Conservation (phyloP, 2,888 invertebrate species). For the Epirrhoe alternata region DNA sequence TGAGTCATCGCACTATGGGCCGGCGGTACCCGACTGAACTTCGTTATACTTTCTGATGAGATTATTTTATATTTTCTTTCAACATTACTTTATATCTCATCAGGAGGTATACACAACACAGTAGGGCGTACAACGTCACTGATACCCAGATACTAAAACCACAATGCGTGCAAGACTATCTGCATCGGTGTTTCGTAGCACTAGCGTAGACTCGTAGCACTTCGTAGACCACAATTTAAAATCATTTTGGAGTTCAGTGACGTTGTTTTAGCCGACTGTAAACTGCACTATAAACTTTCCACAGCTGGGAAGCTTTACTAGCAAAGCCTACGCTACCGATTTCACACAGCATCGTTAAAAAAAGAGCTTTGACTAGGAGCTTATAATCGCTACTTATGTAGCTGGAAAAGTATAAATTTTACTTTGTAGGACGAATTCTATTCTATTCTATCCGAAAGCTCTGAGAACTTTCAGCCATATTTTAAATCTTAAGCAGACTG, state of each 20-base stretch:
- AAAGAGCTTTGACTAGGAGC: constrained; percentile 3
- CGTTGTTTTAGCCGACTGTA: constrained; percentile 33
- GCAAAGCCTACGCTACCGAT: constrained; percentile 12
- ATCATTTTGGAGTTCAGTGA: constrained; percentile 18
- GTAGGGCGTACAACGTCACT: constrained; percentile 29
- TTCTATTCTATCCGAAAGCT: too few relatives aligned
- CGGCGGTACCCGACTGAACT: constrained; percentile 61
- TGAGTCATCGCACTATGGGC: constrained; percentile 85
- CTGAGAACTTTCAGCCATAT: too few relatives aligned
- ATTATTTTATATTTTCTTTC: constrained; percentile 4
- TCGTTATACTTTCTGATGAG: constrained; percentile 52
- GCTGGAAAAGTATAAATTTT: too few relatives aligned
- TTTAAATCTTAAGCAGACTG: too few relatives aligned
- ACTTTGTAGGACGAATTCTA: too few relatives aligned
- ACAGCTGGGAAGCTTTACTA: constrained; percentile 41
- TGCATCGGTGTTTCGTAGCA: constrained; percentile 25
- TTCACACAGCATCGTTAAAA: constrained; percentile 11
- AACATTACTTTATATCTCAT: constrained; percentile 16
- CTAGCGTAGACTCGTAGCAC: constrained; percentile 25
- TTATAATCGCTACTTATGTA: too few relatives aligned
- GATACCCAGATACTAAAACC: constrained; percentile 18
- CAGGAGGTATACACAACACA: constrained; percentile 31
- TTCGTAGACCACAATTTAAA: constrained; percentile 10
- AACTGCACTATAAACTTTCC: constrained; percentile 37
- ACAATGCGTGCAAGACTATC: constrained; percentile 6